Evolutionary conservation across 2,888 invertebrate species (phyloP), one percentile per base, ranked within the genome.

Genomic region (Drosophila phalerata): DNA sequence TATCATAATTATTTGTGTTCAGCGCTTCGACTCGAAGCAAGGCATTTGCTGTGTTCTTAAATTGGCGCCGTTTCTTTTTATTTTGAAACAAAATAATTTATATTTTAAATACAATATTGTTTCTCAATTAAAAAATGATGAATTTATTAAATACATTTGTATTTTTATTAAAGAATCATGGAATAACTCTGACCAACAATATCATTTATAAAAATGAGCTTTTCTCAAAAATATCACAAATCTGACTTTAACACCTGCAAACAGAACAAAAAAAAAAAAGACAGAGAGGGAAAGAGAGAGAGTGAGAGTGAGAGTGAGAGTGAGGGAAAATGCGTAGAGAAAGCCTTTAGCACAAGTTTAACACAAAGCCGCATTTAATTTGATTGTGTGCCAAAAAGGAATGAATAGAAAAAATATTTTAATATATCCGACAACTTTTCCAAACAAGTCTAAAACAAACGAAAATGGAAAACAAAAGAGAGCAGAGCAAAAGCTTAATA

Each of bases 281-380:
- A 5, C 0, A 5, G 1, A 3, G 17, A n/a, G 8, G 28, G 22
- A 2, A 32, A 1, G 9, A 19, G 51, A 9, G 45, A 53, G n/a
- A 25, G 17, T 9, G 37, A n/a, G 5, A 25, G 2, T 5, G 6
- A 8, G 43, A 19, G 38, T 28, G 32, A 5, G 5, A 42, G 10
- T 1, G 5, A 17, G 8, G 37, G 22, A 30, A 53, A 55, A 22
- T 40, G 38, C 43, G 34, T 17, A 11, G 13, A 34, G 30, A 53
- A 51, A 48, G 37, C 55, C 66, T 64, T 52, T 51, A 28, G 19
- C 45, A 25, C 43, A 73, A 75, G 47, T 64, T 72, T 53, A 40
- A 32, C 64, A 40, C 60, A 67, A 79, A 79, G 66, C 70, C 68
- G 37, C 79, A 71, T 71, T 79, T 77, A 79, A 77, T 79, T 79